Evolutionary conservation across 2,797 vertebrate species (phyloP).

Genomic region (Melanotaenia maccullochi): DNA sequence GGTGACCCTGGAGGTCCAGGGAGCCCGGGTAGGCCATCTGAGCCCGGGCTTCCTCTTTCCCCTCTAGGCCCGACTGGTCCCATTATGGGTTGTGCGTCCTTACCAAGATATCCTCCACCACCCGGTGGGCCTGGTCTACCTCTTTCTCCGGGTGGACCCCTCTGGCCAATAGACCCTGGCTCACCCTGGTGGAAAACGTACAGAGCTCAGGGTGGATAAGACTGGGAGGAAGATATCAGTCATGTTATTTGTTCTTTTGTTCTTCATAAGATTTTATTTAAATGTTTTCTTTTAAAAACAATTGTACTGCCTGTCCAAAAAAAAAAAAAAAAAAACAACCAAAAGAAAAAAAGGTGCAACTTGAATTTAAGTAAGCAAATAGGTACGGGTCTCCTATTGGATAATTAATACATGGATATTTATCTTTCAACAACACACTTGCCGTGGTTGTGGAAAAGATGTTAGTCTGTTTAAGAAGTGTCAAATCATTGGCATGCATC

Average conservation of each 20-base stretch:
- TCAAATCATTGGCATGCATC: no score
- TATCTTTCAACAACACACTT: no score
- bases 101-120: constrained; percentile 83
- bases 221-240: neutral
- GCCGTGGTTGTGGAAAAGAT: no score
- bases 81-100: constrained; percentile 88
- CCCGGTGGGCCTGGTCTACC: constrained; percentile 91
- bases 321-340: no score
- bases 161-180: constrained; percentile 84
- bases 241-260: neutral
- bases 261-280: no score
- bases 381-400: no score
- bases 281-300: no score
- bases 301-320: no score
- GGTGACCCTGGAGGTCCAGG: constrained; percentile 83
- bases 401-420: no score
- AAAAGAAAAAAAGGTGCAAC: no score
- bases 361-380: no score
- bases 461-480: no score
- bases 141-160: constrained; percentile 90
- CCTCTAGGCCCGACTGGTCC: constrained; percentile 89
- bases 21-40: constrained; percentile 81
- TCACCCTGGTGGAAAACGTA: constrained; percentile 85
- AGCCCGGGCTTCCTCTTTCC: constrained; percentile 88
- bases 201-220: neutral